Evolutionary conservation across 2,888 invertebrate genomes (phyloP), one percentile per base, ranked within the genome.

Genomic region (Thymelicus sylvestris): DNA sequence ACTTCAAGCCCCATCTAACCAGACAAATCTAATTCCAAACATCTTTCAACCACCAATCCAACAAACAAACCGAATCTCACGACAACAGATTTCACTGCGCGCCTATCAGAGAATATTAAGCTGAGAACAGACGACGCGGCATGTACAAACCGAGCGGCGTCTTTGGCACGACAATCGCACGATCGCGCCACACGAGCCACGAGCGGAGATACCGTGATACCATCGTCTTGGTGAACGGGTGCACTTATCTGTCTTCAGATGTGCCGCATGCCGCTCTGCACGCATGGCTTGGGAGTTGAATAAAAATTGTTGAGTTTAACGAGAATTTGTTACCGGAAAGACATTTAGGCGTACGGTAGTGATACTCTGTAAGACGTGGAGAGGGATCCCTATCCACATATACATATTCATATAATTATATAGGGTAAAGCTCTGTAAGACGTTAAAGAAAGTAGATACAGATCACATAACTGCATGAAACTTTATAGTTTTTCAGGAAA

Each of bases 91-190:
- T 63, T 13, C 31, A 48, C 48, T 52, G n/a, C n/a, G 10, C 10
- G 8, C 4, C 44, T 31, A 65, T 52, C 65, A 19, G 12, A 12
- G 15, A 65, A 52, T 52, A 44, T 66, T 24, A 67, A 67, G 67
- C 60, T 50, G 50, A 62, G 72, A 62, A 41, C 74, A 72, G 73
- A 72, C 59, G 8, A 13, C 77, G 80, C 85, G 86, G 87, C 78
- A 74, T 75, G 70, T 71, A 76, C 84, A 86, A 86, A 87, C 84
- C 77, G 80, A 75, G 85, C 89, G 89, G 89, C 80, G 76, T 78
- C 86, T 89, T 89, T 89, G 81, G 13, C 7, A 13, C 77, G 81
- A 78, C 81, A 81, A 84, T 84, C 87, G 83, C 78, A 72, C 81
- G 80, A 85, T 85, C 85, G 80, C 80, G 87, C 87, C 85, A 68